A percentile compares a stretch with the other conserved stretches of the same genome.
These are phyloP conservation scores for Indicator maculatus DNA, from an alignment of 2,113 vertebrate species.

Conservation along the genomic window DNA sequence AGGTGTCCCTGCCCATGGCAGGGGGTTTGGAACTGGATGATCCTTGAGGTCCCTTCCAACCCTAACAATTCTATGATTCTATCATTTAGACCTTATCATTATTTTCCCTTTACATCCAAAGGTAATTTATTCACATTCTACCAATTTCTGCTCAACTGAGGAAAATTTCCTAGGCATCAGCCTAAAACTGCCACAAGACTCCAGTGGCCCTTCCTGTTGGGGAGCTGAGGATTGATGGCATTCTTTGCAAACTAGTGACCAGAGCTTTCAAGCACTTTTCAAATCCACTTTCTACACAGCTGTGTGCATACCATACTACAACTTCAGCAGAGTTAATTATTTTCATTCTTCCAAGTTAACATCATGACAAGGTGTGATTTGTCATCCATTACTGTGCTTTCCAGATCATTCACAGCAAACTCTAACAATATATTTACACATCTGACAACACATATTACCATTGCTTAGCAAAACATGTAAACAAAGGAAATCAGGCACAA, in stretches of 20 bases:
- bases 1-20: no score
- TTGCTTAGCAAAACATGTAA: slow-evolving; percentile 19
- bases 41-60: no score
- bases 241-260: neutral
- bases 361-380: neutral
- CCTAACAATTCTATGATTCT: no score
- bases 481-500: slow-evolving; percentile 4
- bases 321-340: neutral
- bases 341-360: slow-evolving; percentile 1
- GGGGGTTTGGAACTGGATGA: no score
- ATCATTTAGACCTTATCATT: no score
- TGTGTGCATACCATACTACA: neutral
- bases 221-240: neutral
- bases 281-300: neutral
- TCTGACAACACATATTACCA: neutral
- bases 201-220: neutral
- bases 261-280: neutral
- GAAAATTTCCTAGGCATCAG: no score
- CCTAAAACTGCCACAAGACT: neutral
- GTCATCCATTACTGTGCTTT: neutral
- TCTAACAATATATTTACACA: neutral
- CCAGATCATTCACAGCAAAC: neutral
- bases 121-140: no score
- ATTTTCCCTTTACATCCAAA: no score
- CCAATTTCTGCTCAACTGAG: no score